Evolutionary conservation across 2,113 vertebrate species (phyloP).

Genomic region (Fregata magnificens): DNA sequence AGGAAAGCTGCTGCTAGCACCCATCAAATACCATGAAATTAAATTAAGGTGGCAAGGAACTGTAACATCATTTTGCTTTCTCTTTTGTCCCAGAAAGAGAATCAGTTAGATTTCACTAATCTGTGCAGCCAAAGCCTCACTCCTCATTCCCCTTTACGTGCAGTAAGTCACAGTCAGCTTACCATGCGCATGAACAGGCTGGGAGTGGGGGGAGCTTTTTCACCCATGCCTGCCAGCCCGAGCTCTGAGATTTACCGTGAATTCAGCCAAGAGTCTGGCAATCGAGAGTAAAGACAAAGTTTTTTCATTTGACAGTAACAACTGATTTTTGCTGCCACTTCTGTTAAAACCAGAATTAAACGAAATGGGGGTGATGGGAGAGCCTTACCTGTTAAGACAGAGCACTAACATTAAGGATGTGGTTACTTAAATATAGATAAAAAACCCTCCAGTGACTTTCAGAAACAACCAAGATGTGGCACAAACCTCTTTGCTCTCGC

Average conservation of each 20-base stretch:
- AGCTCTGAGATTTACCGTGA: neutral
- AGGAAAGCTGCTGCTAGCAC: neutral
- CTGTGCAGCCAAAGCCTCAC: neutral
- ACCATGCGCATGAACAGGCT: fast-evolving
- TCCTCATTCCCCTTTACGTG: neutral
- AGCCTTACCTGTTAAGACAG: neutral
- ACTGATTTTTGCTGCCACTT: neutral
- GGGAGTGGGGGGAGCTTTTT: neutral
- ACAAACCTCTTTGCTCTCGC: neutral
- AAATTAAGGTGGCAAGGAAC: neutral
- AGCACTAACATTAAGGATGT: neutral
- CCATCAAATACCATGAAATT: neutral
- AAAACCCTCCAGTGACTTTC: neutral
- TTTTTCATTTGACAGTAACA: neutral
- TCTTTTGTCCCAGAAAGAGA: neutral
- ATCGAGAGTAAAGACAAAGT: neutral
- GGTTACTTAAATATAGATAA: neutral
- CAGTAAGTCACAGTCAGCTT: neutral
- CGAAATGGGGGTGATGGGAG: neutral
- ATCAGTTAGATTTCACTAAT: neutral
- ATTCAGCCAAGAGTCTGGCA: neutral
- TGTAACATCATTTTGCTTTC: neutral
- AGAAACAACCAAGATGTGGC: neutral
- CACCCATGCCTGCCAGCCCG: neutral
- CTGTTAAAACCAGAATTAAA: neutral